Conservation (phyloP, 2,888 invertebrate species). For the Sicus ferrugineus region DNA sequence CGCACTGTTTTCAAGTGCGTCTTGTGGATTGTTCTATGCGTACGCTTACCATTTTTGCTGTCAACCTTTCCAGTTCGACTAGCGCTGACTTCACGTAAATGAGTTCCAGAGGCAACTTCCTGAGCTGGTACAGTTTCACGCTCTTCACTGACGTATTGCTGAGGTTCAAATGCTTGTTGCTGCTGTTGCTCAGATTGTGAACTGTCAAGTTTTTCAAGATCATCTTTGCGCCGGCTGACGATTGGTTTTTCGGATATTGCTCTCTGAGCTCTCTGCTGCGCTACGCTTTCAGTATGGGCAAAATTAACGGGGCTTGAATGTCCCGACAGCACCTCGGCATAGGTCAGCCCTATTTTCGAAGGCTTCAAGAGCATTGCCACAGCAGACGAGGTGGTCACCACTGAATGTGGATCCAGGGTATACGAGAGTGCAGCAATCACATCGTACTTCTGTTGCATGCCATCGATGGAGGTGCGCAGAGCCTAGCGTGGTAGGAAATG, state of each 20-base stretch:
- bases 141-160: conserved; percentile 30
- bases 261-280: conserved; percentile 41
- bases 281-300: conserved; percentile 44
- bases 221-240: conserved; percentile 33
- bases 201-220: background rate
- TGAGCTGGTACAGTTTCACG: conserved; percentile 29
- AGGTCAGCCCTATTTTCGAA: conserved; percentile 65
- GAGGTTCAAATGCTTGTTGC: conserved; percentile 39
- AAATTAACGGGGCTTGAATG: conserved; percentile 63
- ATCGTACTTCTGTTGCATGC: conserved; percentile 75
- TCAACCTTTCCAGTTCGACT: conserved; percentile 1
- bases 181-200: conserved; percentile 33
- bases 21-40: conserved; percentile 29
- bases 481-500: conserved; percentile 56
- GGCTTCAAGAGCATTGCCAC: conserved; percentile 66
- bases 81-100: conserved; percentile 24
- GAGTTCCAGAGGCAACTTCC: background rate
- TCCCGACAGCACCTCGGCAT: conserved; percentile 78
- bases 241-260: conserved; percentile 42
- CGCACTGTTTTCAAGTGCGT: background rate
- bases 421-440: conserved; percentile 76
- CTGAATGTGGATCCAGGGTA: conserved; percentile 76
- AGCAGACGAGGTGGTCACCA: conserved; percentile 66
- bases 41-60: conserved; percentile 35
- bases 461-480: conserved; percentile 70